Conservation (phyloP, 2,888 invertebrate genomes). For the Drosophila stalkeri region DNA sequence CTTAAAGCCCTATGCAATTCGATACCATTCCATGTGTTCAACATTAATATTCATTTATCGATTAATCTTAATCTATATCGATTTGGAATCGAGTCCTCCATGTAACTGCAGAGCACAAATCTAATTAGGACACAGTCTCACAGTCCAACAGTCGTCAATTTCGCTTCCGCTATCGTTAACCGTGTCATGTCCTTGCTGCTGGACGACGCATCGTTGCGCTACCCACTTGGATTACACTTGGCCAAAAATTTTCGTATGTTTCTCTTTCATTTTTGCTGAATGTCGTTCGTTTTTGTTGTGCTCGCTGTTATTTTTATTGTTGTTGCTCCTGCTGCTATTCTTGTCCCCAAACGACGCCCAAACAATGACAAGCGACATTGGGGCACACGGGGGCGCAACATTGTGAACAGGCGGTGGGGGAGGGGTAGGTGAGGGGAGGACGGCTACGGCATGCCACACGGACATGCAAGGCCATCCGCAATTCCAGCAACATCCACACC, state of each 20-base stretch:
- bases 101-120: neutral
- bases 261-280: constrained; percentile 33
- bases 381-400: constrained; percentile 9
- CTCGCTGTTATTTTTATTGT: constrained; percentile 16
- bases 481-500: constrained; percentile 21
- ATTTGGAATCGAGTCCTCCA: neutral
- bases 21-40: neutral
- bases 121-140: neutral
- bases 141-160: neutral
- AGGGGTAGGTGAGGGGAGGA: neutral
- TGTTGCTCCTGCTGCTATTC: constrained; percentile 22
- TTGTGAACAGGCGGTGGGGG: too few relatives aligned
- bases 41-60: neutral
- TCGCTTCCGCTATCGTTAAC: constrained; percentile 18
- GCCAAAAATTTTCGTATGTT: constrained; percentile 48
- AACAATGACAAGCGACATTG: constrained; percentile 55
- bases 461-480: constrained; percentile 51
- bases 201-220: constrained; percentile 17
- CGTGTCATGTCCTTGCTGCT: constrained; percentile 18
- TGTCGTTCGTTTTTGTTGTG: constrained; percentile 27
- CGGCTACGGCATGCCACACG: constrained; percentile 23
- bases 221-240: constrained; percentile 68
- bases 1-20: neutral
- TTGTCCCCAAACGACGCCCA: constrained; percentile 37
- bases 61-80: neutral